Base-by-base conservation (phyloP, 2,113 vertebrate genomes). In the Scatophagus argus region DNA sequence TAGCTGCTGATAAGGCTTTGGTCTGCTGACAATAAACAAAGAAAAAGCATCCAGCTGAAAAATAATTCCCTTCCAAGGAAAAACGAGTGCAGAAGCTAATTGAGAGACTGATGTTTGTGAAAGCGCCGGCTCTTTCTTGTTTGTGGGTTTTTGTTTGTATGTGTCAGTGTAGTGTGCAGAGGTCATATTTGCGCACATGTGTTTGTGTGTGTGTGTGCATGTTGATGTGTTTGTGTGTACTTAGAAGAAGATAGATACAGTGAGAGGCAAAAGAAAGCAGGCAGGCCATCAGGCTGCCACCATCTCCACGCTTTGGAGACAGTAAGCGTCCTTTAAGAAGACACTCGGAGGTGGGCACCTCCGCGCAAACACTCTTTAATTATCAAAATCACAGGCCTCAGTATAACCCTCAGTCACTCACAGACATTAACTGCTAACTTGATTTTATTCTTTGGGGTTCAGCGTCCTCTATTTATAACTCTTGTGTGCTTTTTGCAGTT, bases 311-410 rank as follows among this genome's bases (percentile, higher is more conserved):
- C 88, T 87, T 88, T 84, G 83, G 79, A 93, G 90, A 91, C 85
- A 75, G 88, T 91, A 93, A 91, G 91, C 92, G 91, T 91, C 86
- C 87, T 89, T 88, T 89, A 82, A 89, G 92, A 79, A 85, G 82
- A 83, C 72, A 89, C 27, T 71, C 47, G 11, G 74, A 77, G 88
- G 77, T 80, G 72, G 75, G 87, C 85, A 82, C 83, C 87, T 72
- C 80, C 82, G 51, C 75, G 77, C 91, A 92, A 92, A 93, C 88
- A 73, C 82, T 91, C 80, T 91, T 92, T 92, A 94, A 93, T 93
- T 93, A 92, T 92, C 87, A 85, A 88, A 81, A 93, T 91, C 88
- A 93, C 77, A 89, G 71, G 83, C 67, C 38, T 78, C 90, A 81
- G 87, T 88, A 85, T 87, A 87, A 88, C 90, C 83, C 77, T 86